Conservation (phyloP, 2,113 vertebrate genomes). For the Abramis brama region DNA sequence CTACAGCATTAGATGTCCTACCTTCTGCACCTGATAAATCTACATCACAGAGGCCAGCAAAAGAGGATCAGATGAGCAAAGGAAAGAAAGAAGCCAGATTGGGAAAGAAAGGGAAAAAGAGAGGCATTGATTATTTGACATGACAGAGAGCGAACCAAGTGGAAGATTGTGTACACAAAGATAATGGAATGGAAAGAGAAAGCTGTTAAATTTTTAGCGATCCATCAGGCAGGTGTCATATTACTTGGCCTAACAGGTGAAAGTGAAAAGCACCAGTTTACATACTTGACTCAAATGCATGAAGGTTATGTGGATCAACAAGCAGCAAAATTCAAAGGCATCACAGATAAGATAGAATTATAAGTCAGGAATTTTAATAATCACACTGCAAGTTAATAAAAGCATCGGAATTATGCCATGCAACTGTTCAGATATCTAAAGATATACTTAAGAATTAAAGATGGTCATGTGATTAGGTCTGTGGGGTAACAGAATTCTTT, state of each 20-base stretch:
- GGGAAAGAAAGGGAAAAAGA: constrained; percentile 18
- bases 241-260: neutral
- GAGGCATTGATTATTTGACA: constrained; percentile 3
- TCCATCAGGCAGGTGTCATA: neutral
- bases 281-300: neutral
- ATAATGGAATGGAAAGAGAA: neutral
- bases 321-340: neutral
- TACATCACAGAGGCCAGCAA: constrained; percentile 63
- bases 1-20: constrained; percentile 73
- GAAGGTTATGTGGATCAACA: neutral
- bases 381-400: neutral
- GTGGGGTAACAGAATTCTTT: constrained; percentile 39
- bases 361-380: neutral
- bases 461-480: constrained; percentile 35
- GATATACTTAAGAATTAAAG: neutral
- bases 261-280: neutral
- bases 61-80: constrained; percentile 27
- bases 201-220: neutral
- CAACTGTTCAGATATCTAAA: constrained; percentile 19
- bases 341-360: neutral
- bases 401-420: neutral
- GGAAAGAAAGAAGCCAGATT: neutral
- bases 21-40: constrained; percentile 99
- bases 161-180: neutral
- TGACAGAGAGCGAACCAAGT: constrained; percentile 38